Evolutionary conservation across 2,797 vertebrate genomes (phyloP), one percentile per base, ranked within the genome.

Genomic region (Manis pentadactyla): DNA sequence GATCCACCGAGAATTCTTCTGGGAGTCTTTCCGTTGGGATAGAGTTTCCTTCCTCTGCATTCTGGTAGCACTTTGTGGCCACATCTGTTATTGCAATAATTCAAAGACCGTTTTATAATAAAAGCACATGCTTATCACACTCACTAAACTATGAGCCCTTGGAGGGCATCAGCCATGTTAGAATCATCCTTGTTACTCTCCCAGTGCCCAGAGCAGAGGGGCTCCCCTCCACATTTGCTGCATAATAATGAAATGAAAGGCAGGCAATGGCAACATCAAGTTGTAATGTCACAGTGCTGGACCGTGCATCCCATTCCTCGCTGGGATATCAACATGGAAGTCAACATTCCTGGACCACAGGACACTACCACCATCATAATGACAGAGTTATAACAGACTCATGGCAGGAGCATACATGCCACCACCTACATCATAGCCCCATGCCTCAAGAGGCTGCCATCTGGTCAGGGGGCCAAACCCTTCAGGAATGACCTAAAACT

Each of bases 1-100:
- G 29, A 82, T 88, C 78, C 51, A 94, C 53, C 10, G 86, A 86
- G 84, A 82, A 90, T n/a, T 66, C 69, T 78, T 79, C 66, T 59
- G 77, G 87, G 85, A 82, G 73, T 64, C 61, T 87, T 90, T 82
- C 53, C 61, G 1, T 4, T 82, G 66, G 61, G 64, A 88, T 90
- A 53, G 0, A 2, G 51, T 88, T 93, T 53, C 63, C 31, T 88
- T 82, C 31, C 31, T 71, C 23, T 69, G 21, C 12, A 15, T 79
- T 53, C 77, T 82, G 42, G 29, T 29, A 66, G 85, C 10, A 53
- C 31, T 93, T 71, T 61, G 79, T 74, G 88, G 91, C 25, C n/a
- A 68, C 27, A 68, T 75, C 83, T 71, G 23, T 90, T 25, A 42
- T 3, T 25, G 4, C 7, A 93, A 39, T 59, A 39, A 85, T 37